Base-by-base conservation (phyloP, 1,140 invertebrate species). In the Matsumurasca onukii region DNA sequence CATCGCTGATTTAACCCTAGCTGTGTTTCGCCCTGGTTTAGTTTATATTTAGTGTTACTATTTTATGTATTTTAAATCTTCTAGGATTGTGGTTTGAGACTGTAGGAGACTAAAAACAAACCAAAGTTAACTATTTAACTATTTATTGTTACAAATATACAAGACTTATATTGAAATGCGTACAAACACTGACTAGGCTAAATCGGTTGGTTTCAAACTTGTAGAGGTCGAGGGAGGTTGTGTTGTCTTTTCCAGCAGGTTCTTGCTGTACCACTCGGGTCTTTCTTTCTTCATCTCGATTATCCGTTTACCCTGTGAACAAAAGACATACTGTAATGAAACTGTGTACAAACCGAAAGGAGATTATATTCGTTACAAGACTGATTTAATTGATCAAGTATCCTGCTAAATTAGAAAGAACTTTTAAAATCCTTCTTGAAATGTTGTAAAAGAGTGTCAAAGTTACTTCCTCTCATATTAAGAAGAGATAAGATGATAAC, bases 211-310 rank as follows among this genome's bases (percentile, higher is more conserved):
- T 78, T 91, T 89, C 1, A 91, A 82, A 79, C 90, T 87, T 73
- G 82, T 89, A 12, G 83, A 84, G 27, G 85, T 80, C 1, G 87
- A 84, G 25, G 85, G 82, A 72, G 87, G 81, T 72, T 89, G 83
- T 24, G 89, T 90, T 27, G 86, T 86, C 78, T 89, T 88, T 74
- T 94, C 87, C 25, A 95, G 76, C 51, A 97, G 81, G 82, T 94
- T 94, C 76, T 87, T 87, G 72, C 87, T 84, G 74, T 93, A 94
- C 91, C 91, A 94, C 27, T 81, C 72, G 22, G 92, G 92, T 67
- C 91, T 80, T 68, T 86, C 81, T 77, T 88, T 91, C 48, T 86
- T 78, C 76, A 93, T 82, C 82, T 94, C 90, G 1, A 94, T 82
- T 61, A 93, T 82, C 70, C 86, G 80, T 77, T 91, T 89, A 3